Evolutionary conservation across 2,113 vertebrate genomes (phyloP), one percentile per base, ranked within the genome.

Genomic region (Rhizomys pruinosus): DNA sequence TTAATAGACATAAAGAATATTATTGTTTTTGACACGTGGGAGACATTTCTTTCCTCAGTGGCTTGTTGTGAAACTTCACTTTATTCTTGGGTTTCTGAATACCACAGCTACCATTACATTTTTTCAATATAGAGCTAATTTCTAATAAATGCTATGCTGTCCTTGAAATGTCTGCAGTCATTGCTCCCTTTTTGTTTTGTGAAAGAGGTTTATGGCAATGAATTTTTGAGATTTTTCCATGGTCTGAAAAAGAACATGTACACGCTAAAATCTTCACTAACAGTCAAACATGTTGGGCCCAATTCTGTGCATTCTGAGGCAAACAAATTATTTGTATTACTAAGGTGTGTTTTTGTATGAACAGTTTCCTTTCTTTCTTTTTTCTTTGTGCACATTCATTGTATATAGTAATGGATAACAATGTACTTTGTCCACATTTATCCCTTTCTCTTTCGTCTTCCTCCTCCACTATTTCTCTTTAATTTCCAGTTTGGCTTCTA

Each of bases 121-220:
- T 92, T 80, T 87, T 91, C 57, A 92, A 92, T 84, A 25, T 8
- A 68, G 20, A 77, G 20, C 91, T 85, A 44, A 25, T 87, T 93
- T 52, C 52, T 59, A 37, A 63, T 94, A 47, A 8, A 81, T 57
- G 7, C 61, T 4, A 89, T 61, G 20, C 2, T 34, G 57, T 69
- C 42, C 2, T 90, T 63, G 17, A 47, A 29, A 27, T 72, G 7
- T 68, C 34, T 95, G 57, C 9, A 73, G n/a, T 8, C 9, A 39
- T 89, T 57, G 11, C 8, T 25, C 11, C 39, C 16, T 39, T 13
- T 64, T 64, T 19, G 25, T 66, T 19, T 82, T 37, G 27, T 32
- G n/a, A 79, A 91, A 55, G 7, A 22, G 11, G 61, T 88, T 72
- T 22, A 57, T 44, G 89, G 42, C n/a, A 79, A 77, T 77, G 57